Conservation (phyloP, 2,113 vertebrate species). For the Sorex fumeus region DNA sequence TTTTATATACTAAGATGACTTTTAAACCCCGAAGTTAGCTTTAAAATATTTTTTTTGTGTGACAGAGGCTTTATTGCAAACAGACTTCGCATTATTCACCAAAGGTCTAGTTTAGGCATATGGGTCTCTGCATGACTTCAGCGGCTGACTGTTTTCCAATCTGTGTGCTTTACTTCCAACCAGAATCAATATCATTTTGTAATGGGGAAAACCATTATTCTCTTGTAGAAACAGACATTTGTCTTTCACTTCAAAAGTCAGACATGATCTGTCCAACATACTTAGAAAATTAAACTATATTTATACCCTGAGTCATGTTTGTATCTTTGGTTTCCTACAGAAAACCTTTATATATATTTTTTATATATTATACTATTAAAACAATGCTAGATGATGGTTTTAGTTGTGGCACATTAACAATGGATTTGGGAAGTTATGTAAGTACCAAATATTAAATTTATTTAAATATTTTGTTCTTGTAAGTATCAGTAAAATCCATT, state of each 20-base stretch:
- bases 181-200: slow-evolving; percentile 69
- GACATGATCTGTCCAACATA: not conserved
- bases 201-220: slow-evolving; percentile 61
- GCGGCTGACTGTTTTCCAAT: slow-evolving; percentile 60
- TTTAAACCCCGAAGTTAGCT: slow-evolving; percentile 72
- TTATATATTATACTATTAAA: not conserved
- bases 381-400: not conserved
- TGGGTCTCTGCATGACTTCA: slow-evolving; percentile 54
- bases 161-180: slow-evolving; percentile 52
- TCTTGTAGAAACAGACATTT: slow-evolving; percentile 68
- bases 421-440: not conserved
- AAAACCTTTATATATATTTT: slow-evolving; percentile 34
- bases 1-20: slow-evolving; percentile 14
- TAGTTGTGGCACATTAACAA: not conserved
- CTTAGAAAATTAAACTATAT: slow-evolving; percentile 44
- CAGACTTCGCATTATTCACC: slow-evolving; percentile 54
- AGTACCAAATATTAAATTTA: not conserved
- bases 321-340: not conserved
- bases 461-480: not conserved
- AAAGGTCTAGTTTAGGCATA: slow-evolving; percentile 65
- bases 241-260: slow-evolving; percentile 51
- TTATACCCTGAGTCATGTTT: not conserved
- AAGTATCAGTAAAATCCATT: not conserved
- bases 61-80: slow-evolving; percentile 49
- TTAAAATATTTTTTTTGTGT: slow-evolving; percentile 68